Conservation (phyloP, 1,140 invertebrate species). For the Hyles euphorbiae region DNA sequence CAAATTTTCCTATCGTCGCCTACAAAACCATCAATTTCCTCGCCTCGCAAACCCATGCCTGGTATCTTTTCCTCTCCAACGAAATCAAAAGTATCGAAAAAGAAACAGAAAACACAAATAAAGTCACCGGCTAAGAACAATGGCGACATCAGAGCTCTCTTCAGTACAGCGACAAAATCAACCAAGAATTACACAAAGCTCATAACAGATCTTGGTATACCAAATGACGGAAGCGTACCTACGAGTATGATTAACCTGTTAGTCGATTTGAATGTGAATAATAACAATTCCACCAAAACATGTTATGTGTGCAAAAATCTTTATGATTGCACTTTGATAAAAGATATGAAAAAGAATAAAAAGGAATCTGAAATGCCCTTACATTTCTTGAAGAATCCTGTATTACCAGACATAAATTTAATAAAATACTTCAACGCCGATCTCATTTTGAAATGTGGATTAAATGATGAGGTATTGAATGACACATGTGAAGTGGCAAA, state of each 20-base stretch:
- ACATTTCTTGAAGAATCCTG: constrained; percentile 22
- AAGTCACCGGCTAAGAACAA: constrained; percentile 52
- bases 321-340: constrained; percentile 41
- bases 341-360: constrained; percentile 24
- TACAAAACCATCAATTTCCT: too few relatives aligned
- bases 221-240: constrained; percentile 39
- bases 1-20: neutral
- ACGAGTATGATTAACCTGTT: constrained; percentile 53
- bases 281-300: constrained; percentile 26
- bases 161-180: constrained; percentile 63
- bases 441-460: constrained; percentile 31
- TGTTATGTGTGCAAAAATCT: constrained; percentile 50
- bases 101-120: constrained; percentile 35
- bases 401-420: constrained; percentile 47
- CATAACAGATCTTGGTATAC: constrained; percentile 51
- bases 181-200: constrained; percentile 61
- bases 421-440: constrained; percentile 43
- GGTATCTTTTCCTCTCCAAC: constrained; percentile 20
- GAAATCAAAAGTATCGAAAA: constrained; percentile 49
- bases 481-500: constrained; percentile 9
- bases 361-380: constrained; percentile 18
- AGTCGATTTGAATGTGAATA: constrained; percentile 57
- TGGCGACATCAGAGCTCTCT: constrained; percentile 67
- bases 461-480: constrained; percentile 8
- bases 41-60: too few relatives aligned